Percentiles rank a stretch among this genome's conserved stretches.
Conservation (phyloP, 92 coral and sea anemone genomes). For the Parazoanthus atlanticus region DNA sequence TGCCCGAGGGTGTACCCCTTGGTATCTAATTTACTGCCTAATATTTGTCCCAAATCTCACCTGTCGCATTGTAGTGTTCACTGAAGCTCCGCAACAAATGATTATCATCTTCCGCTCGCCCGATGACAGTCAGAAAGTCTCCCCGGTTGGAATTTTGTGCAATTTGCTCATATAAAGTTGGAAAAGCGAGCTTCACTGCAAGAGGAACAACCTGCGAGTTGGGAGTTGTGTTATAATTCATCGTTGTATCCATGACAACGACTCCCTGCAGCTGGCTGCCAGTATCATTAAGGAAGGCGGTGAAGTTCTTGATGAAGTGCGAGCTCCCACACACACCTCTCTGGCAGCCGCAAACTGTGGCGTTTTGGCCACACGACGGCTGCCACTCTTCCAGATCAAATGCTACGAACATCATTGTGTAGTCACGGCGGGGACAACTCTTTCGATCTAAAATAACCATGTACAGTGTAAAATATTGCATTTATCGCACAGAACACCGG, state of each 20-base stretch:
- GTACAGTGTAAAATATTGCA: background rate
- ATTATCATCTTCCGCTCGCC: conserved; percentile 28
- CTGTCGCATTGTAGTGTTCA: conserved; percentile 16
- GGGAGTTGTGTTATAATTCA: conserved; percentile 66
- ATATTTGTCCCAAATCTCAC: background rate
- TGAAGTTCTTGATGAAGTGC: conserved; percentile 54
- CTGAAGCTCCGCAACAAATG: background rate
- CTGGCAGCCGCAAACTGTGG: conserved; percentile 41
- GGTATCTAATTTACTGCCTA: too few relatives aligned
- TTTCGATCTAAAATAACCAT: conserved; percentile 31
- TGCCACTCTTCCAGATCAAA: conserved; percentile 73
- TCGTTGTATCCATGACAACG: conserved; percentile 58
- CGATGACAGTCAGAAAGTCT: conserved; percentile 61
- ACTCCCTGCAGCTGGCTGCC: conserved; percentile 60
- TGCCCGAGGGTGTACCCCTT: too few relatives aligned
- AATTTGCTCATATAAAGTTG: background rate
- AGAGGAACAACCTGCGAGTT: conserved; percentile 50
- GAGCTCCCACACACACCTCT: conserved; percentile 52
- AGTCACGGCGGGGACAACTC: conserved; percentile 50
- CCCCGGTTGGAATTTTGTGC: conserved; percentile 47
- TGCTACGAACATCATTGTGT: conserved; percentile 73
- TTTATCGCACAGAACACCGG: too few relatives aligned
- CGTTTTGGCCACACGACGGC: background rate
- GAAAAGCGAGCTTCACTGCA: background rate
- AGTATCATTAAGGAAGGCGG: conserved; percentile 51